Evolutionary conservation across 2,888 invertebrate genomes (phyloP), one percentile per base, ranked within the genome.

Genomic region (Apamea epomidion): DNA sequence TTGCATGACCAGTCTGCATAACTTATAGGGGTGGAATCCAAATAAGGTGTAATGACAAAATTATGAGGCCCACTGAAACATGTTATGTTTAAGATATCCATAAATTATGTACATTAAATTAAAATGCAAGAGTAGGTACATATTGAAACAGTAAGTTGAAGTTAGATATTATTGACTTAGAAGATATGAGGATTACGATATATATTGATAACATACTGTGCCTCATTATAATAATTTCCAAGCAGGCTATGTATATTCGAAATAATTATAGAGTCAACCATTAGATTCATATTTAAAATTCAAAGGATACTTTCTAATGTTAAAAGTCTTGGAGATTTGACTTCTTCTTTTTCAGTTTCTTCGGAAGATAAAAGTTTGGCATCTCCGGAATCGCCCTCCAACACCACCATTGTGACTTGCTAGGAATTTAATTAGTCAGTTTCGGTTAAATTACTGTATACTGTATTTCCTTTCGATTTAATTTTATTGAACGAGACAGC

Each of bases 251-350:
- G 2, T 29, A 21, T 32, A 58, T 32, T 64, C 18, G 25, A 60
- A 62, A 12, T 48, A n/a, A 60, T 1, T 42, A 21, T 37, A 10
- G 7, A 64, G 5, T 42, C 2, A 12, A 54, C 16, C 32, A 32
- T 60, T 74, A 60, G 21, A 64, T 64, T 51, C 8, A 37, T n/a
- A 76, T 25, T 32, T 64, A 2, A n/a, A 62, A 64, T 58, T 68
- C 37, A 97, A 97, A 97, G 97, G 97, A 97, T 97, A 97, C 97
- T 97, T 96, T 97, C 97, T 94, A 97, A 93, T 82, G 97, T 94
- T 90, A 97, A 92, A 45, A 96, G 93, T 87, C 92, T 95, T 45
- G 94, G 91, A 78, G 93, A 84, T 92, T 96, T 96, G 10, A 87
- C 87, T 86, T 96, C 95, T 82, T 94, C 93, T 92, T 95, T 96